phyloP scores from a whole-genome alignment of 2,113 vertebrate species.

The Myxocyprinus asiaticus region DNA sequence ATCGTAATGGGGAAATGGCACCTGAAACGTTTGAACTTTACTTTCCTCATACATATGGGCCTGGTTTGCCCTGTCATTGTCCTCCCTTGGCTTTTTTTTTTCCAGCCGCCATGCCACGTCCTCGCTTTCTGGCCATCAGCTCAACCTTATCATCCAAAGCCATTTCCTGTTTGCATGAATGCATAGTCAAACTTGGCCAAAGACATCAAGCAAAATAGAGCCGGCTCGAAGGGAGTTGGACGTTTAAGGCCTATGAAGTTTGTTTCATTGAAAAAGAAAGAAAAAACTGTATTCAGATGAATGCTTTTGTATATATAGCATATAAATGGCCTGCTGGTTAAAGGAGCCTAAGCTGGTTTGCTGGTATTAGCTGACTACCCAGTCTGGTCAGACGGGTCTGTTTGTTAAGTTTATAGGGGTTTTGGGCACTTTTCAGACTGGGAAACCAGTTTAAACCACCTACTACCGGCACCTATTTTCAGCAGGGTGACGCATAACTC shows the following conservation, averaged over 20 bases:
- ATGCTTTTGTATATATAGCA: not conserved
- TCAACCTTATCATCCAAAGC: slow-evolving; percentile 32
- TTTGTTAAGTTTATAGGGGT: too few relatives aligned
- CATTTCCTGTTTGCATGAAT: slow-evolving; percentile 27
- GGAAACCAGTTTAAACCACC: too few relatives aligned
- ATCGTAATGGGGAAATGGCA: slow-evolving; percentile 61
- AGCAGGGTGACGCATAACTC: too few relatives aligned
- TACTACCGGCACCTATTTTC: too few relatives aligned
- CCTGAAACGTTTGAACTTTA: slow-evolving; percentile 65
- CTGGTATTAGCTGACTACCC: too few relatives aligned
- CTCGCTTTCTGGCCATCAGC: slow-evolving; percentile 3
- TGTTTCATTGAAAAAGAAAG: not conserved
- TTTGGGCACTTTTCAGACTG: too few relatives aligned
- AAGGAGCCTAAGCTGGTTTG: too few relatives aligned
- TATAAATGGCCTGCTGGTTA: too few relatives aligned
- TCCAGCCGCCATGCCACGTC: not conserved
- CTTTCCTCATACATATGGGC: slow-evolving; percentile 50
- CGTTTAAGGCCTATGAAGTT: not conserved
- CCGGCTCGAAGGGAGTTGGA: not conserved
- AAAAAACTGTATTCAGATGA: not conserved
- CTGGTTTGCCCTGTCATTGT: slow-evolving; percentile 35
- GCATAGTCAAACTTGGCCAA: slow-evolving; percentile 7
- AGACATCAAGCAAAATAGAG: slow-evolving; percentile 9
- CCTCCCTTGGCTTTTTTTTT: not conserved
- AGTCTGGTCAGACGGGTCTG: too few relatives aligned